These are phyloP conservation scores for Anableps anableps DNA, from an alignment of 2,797 vertebrate genomes.

Conservation along the genomic window DNA sequence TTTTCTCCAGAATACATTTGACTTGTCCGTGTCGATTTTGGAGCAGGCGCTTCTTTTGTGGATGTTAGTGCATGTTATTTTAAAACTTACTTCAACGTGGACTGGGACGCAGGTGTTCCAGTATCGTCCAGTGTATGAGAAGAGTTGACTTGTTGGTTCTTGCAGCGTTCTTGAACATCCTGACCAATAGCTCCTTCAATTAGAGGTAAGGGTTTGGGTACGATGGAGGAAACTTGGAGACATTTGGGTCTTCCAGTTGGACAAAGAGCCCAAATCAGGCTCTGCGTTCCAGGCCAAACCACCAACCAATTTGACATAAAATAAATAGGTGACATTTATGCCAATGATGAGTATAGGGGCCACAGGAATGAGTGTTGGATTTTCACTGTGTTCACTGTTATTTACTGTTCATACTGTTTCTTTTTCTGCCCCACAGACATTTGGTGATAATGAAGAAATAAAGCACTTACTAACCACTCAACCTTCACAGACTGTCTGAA, in stretches of 20 bases:
- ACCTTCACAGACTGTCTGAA: conserved; percentile 43
- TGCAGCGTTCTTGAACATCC: not conserved
- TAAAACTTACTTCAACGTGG: no score
- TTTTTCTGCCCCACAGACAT: conserved; percentile 56
- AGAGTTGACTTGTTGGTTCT: not conserved
- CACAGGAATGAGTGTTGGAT: not conserved
- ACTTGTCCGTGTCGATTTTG: no score
- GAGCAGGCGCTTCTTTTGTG: no score
- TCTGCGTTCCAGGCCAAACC: not conserved
- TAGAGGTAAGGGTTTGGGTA: not conserved
- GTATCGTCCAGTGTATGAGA: no score
- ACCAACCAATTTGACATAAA: not conserved
- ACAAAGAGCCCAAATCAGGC: not conserved
- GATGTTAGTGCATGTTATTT: no score
- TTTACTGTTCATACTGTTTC: conserved; percentile 4
- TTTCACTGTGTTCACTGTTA: not conserved
- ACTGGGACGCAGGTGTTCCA: no score
- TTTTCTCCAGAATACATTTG: no score
- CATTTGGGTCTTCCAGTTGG: not conserved
- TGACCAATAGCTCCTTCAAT: not conserved
- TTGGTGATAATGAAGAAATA: conserved; percentile 79
- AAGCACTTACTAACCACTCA: conserved; percentile 38
- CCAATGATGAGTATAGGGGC: not conserved
- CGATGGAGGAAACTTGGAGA: no score
- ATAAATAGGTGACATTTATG: no score